Base-by-base conservation (phyloP, 2,888 invertebrate species). In the Tubulanus polymorphus region DNA sequence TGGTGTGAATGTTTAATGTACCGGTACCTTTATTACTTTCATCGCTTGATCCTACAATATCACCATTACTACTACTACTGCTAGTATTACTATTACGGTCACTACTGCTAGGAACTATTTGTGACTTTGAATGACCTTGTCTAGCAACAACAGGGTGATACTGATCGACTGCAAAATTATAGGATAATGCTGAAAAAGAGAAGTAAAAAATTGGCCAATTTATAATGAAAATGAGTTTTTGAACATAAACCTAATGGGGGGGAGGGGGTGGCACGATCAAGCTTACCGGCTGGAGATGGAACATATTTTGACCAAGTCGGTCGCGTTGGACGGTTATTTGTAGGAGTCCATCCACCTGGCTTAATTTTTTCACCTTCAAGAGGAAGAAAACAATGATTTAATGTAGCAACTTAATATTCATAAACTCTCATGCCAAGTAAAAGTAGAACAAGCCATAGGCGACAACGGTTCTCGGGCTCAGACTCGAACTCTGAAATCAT, bases 121-220 rank as follows among this genome's bases (percentile, higher is more conserved):
- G n/a, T n/a, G n/a, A n/a, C n/a, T n/a, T n/a, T n/a, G 41, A 41
- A 41, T 18, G 23, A 20, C 41, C 41, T 15, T 23, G 5, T 41
- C 41, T 41, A 20, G 41, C 41, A 25, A 50, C 50, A 6, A 26
- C 23, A 37, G 57, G 57, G n/a, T 56, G 56, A 51, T 74, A 74
- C 54, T 72, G 69, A 57, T 70, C 71, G 25, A 73, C 65, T 37
- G 74, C 74, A 64, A 71, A 73, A 64, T 74, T 74, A 62, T 64
- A 74, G 23, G 74, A 74, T 52, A 72, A 57, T n/a, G 72, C 74
- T 71, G 67, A 18, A 58, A 56, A 51, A 48, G 35, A 53, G 50
- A 57, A 15, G 23, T 8, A 27, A 12, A 25, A 18, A 12, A 37
- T 5, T 15, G 23, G 2, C 18, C 28, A 50, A 23, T 32, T 8